Evolutionary conservation across 2,113 vertebrate species (phyloP), one percentile per base, ranked within the genome.

Genomic region (Rhegmatorhina hoffmannsi): DNA sequence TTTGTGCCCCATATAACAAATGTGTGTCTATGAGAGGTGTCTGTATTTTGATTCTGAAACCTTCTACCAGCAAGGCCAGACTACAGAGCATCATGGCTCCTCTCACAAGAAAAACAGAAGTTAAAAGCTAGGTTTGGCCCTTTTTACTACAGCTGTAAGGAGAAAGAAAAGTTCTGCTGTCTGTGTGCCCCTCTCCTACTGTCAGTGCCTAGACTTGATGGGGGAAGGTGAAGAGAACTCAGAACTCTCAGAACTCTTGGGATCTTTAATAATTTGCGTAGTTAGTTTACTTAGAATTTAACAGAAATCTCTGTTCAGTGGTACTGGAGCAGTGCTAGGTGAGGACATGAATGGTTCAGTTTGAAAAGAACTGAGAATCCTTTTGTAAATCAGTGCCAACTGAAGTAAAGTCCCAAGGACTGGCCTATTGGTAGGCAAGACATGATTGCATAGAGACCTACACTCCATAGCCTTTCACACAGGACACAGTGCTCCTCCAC

Each of bases 361-460:
- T 85, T 47, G 58, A 29, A 63, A 64, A 60, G 38, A 76, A 49
- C 13, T 29, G 62, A 46, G 53, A 58, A 59, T 36, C 9, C 9
- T 40, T 23, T 50, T 23, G 17, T 47, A 60, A 60, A 72, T 47
- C 6, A 29, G 4, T 13, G 2, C 23, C 75, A 14, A 18, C 33
- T 8, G 17, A 75, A 56, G 9, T 31, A 2, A 38, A n/a, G 47
- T 83, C 33, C 26, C 2, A 6, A 46, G 44, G 33, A 31, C 13
- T 8, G 13, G 7, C 15, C 56, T 47, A 4, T 36, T n/a, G 20
- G 16, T n/a, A 72, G 33, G 49, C 20, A 82, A 60, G 53, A 60
- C 12, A 44, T 0, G 2, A 20, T 6, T 21, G 19, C 1, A 1
- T 15, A 10, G 44, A 38, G 17, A 13, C n/a, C 72, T 23, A 6